A percentile compares a stretch with the other conserved stretches of the same genome.
These are phyloP conservation scores for Heterochromis multidens DNA, from an alignment of 2,113 vertebrate genomes.

Conservation along the genomic window DNA sequence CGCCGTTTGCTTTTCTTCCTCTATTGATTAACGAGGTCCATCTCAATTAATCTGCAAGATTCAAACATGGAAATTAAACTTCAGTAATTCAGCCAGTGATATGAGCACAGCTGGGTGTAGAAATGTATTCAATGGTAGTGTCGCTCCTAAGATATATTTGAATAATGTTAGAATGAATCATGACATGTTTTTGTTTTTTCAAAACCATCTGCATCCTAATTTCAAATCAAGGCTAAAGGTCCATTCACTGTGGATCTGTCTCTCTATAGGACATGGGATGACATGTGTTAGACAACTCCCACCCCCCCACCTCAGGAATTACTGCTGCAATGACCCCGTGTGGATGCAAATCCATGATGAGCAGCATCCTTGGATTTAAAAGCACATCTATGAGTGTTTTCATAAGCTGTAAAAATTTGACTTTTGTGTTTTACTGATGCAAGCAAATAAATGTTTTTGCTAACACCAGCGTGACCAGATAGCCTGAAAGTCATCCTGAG, in stretches of 20 bases:
- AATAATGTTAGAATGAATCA: not conserved
- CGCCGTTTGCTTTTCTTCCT: not conserved
- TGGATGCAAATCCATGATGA: not conserved
- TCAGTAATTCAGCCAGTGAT: not conserved
- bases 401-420: not conserved
- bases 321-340: not conserved
- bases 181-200: too few species aligned
- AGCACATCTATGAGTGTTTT: not conserved
- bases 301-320: not conserved
- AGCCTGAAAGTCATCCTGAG: not conserved
- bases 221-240: not conserved
- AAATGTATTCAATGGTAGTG: fast-evolving
- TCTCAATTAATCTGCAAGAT: not conserved
- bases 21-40: not conserved
- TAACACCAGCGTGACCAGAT: not conserved
- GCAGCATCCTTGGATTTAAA: not conserved
- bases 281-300: not conserved
- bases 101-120: not conserved
- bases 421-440: not conserved
- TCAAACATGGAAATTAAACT: not conserved
- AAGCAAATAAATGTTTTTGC: not conserved
- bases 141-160: not conserved
- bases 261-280: not conserved
- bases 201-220: not conserved
- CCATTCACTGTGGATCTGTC: too few species aligned